Conservation (phyloP, 2,888 invertebrate genomes). For the Erebia ligea region DNA sequence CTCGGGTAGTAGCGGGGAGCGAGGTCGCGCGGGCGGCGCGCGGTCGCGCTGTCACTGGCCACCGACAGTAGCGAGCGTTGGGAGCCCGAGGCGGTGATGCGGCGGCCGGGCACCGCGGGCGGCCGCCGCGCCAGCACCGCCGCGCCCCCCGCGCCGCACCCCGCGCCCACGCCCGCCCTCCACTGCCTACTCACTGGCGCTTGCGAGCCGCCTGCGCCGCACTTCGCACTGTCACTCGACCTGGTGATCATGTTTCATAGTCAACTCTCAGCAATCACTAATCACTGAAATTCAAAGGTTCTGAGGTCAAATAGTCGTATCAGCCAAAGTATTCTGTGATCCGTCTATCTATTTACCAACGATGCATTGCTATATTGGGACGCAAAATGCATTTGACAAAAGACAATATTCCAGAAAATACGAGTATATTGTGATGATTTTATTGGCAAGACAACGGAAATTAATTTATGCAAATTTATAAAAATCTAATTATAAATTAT, state of each 20-base stretch:
- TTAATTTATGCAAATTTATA: too few relatives aligned
- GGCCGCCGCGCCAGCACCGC: conserved; percentile 57
- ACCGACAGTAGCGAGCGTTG: conserved; percentile 81
- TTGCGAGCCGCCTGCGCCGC: conserved; percentile 80
- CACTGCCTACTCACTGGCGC: conserved; percentile 84
- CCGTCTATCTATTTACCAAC: too few relatives aligned
- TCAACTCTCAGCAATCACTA: not conserved
- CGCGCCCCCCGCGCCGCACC: conserved; percentile 47
- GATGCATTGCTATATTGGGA: too few relatives aligned
- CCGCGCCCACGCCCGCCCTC: conserved; percentile 48
- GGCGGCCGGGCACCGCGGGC: conserved; percentile 59
- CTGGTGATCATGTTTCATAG: conserved; percentile 58
- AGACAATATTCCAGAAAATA: too few relatives aligned
- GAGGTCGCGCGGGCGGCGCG: conserved; percentile 72
- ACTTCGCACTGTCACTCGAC: conserved; percentile 87
- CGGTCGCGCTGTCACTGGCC: conserved; percentile 77
- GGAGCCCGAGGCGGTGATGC: conserved; percentile 61
- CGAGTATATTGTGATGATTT: too few relatives aligned
- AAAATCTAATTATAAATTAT: too few relatives aligned
- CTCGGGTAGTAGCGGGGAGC: conserved; percentile 69
- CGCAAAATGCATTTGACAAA: too few relatives aligned
- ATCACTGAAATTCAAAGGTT: too few relatives aligned
- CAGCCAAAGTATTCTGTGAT: too few relatives aligned
- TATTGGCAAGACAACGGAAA: too few relatives aligned
- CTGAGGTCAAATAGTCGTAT: too few relatives aligned